Base-by-base conservation (phyloP, 2,888 invertebrate species). In the Bruchidius siliquastri region DNA sequence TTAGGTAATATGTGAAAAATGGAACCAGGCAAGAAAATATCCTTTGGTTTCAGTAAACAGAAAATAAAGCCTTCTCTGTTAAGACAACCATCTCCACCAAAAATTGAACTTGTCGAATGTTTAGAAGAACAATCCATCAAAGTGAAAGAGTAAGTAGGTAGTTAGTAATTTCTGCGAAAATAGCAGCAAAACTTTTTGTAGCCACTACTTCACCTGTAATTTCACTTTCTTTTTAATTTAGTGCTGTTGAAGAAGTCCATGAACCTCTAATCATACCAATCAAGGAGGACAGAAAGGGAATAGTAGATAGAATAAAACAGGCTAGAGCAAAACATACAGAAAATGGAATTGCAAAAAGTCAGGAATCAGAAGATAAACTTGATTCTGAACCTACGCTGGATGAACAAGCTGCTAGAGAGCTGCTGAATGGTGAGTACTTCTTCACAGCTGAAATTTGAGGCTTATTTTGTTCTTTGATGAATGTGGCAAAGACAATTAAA, bases 41-140 rank as follows among this genome's bases (percentile, higher is more conserved):
- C 94, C 0, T 95, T 95, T 85, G 91, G 93, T 71, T 95, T 95
- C 86, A 91, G 88, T 80, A 95, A 94, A 88, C 88, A 90, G 0
- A 83, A 86, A 4, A 91, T 90, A 79, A 91, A 90, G 81, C 78
- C 88, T 6, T 79, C 90, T 13, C 80, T 89, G 68, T 79, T 77
- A 20, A 80, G 82, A 80, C 78, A 66, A 21, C 32, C 80, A n/a
- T 87, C 88, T 73, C 90, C 90, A 74, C 89, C 88, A 80, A 90
- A 79, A 79, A 80, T 87, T n/a, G 93, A 95, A 81, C 90, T 92
- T 71, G 93, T 95, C 74, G 93, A 94, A 82, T 94, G 93, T 82
- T 86, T 95, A 2, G 94, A 95, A 86, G 92, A 91, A 22, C 91
- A 93, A 81, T 88, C 92, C 71, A 94, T 95, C 70, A 93, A 93